A percentile compares a stretch with the other conserved stretches of the same genome.
These are phyloP conservation scores for Chrysotoxum bicinctum DNA, from an alignment of 2,888 invertebrate species.

Conservation along the genomic window DNA sequence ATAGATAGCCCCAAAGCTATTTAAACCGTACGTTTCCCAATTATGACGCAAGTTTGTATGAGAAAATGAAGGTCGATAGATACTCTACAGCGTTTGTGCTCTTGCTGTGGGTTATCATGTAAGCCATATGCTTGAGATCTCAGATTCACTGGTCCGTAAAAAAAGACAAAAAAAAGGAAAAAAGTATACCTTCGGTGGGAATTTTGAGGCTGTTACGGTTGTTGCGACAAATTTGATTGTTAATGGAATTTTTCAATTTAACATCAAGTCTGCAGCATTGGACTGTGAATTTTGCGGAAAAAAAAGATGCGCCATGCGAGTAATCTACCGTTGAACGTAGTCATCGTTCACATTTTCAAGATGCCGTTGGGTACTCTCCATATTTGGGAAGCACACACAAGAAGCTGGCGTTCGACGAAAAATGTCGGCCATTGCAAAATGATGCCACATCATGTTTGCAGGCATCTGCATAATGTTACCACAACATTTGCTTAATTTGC, in stretches of 20 bases:
- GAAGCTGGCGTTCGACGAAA: not conserved
- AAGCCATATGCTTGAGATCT: constrained; percentile 34
- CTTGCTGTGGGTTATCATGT: constrained; percentile 38
- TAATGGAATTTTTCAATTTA: constrained; percentile 24
- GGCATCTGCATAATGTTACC: constrained; percentile 66
- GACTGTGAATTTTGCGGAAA: not conserved
- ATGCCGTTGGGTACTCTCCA: constrained; percentile 29
- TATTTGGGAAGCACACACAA: constrained; percentile 29
- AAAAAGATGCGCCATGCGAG: constrained; percentile 2
- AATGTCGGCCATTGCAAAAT: constrained; percentile 38
- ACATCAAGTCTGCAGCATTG: not conserved
- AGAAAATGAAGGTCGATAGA: not conserved
- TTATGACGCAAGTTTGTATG: not conserved
- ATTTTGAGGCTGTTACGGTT: constrained; percentile 17
- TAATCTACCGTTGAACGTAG: not conserved
- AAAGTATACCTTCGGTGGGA: constrained; percentile 22
- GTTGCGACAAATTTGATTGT: constrained; percentile 4
- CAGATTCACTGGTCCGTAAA: constrained; percentile 31
- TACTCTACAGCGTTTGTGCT: not conserved
- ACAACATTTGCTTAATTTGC: constrained; percentile 58
- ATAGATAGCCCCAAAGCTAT: not conserved
- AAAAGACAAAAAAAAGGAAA: constrained; percentile 20
- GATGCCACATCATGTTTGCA: constrained; percentile 52
- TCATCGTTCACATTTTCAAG: constrained; percentile 4
- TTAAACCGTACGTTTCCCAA: not conserved